Conservation (phyloP, 2,797 vertebrate genomes). For the Eulemur mongoz region DNA sequence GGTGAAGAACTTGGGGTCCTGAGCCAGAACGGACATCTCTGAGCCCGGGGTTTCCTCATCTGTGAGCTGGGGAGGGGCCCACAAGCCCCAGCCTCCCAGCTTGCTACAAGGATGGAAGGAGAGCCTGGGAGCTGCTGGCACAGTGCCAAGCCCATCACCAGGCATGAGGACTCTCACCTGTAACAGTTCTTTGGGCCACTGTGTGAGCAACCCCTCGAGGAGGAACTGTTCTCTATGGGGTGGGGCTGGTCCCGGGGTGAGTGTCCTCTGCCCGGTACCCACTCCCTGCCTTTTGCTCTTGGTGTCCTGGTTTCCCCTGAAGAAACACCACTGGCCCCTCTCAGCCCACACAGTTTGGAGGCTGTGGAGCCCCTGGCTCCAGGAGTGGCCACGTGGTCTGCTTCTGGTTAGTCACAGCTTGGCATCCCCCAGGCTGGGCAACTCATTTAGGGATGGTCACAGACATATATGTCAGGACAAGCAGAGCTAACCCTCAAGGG, state of each 20-base stretch:
- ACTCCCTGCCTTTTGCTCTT: fast-evolving
- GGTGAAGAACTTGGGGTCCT: not conserved
- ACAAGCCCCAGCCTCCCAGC: not conserved
- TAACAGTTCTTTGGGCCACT: not conserved
- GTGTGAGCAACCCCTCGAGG: not conserved
- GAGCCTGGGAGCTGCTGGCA: not conserved
- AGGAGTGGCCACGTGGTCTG: not conserved
- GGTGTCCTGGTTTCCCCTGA: not conserved
- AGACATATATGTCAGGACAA: not conserved
- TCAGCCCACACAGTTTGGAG: no score
- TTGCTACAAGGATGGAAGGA: not conserved
- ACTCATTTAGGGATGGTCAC: not conserved
- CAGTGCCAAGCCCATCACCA: fast-evolving
- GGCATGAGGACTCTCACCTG: fast-evolving
- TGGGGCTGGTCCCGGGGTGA: fast-evolving
- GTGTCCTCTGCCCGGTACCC: not conserved
- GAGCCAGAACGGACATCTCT: not conserved
- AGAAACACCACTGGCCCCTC: not conserved
- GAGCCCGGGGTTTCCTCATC: not conserved
- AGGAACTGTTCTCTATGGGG: fast-evolving
- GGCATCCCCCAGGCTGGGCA: not conserved
- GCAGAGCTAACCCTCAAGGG: not conserved
- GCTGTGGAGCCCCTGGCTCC: not conserved
- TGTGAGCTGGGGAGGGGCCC: not conserved
- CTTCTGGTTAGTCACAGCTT: not conserved